Evolutionary conservation across 2,113 vertebrate genomes (phyloP).

Genomic region (Ochotona curzoniae): DNA sequence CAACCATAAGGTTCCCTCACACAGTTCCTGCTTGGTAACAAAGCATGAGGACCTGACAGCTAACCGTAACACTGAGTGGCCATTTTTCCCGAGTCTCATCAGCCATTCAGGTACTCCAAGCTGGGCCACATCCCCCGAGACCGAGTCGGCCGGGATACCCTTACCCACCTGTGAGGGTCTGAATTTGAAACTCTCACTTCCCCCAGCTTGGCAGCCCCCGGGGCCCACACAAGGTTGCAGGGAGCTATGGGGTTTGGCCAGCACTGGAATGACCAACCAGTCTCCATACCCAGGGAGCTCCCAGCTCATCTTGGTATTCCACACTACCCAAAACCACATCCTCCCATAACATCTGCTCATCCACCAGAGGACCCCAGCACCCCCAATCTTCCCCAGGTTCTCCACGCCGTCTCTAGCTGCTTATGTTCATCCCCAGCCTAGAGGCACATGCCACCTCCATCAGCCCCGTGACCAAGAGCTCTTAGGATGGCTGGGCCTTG

Average conservation of each 20-base stretch:
- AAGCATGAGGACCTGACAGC: neutral
- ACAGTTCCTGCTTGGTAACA: neutral
- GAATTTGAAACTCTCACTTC: neutral
- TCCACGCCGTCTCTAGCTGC: neutral
- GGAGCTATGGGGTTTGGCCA: neutral
- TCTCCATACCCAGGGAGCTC: neutral
- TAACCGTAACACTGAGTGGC: neutral
- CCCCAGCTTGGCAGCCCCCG: neutral
- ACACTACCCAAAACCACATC: too few species aligned
- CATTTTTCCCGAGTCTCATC: neutral
- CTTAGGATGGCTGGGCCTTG: neutral
- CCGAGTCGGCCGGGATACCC: neutral
- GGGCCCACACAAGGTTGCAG: neutral
- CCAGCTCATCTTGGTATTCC: neutral
- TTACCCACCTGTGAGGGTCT: neutral
- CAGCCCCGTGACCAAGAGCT: neutral
- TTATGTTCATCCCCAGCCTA: neutral
- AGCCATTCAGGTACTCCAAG: neutral
- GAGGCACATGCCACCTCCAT: neutral
- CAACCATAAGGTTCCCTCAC: neutral
- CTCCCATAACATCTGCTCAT: neutral
- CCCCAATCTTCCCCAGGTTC: neutral
- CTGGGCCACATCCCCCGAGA: neutral
- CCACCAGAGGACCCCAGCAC: neutral
- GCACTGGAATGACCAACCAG: too few species aligned